A percentile compares a stretch with the other conserved stretches of the same genome.
Evolutionary conservation across 2,113 vertebrate genomes (phyloP).

Genomic region (Nansenia antarctica): DNA sequence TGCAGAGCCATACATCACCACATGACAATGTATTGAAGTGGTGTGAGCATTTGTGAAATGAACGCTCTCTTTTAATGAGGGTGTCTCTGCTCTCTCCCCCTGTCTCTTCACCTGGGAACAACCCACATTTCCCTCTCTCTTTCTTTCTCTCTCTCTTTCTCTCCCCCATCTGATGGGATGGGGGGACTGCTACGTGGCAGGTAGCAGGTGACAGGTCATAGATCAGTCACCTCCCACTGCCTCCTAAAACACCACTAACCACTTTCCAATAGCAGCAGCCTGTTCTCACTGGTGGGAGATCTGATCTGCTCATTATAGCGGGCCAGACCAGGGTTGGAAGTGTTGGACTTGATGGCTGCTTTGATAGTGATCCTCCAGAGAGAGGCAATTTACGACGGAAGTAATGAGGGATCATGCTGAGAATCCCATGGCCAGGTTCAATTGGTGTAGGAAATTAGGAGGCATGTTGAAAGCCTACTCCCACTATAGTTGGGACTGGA

Average conservation of each 20-base stretch:
- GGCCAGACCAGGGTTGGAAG: constrained; percentile 20
- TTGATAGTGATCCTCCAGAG: constrained; percentile 32
- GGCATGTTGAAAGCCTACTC: too few species aligned
- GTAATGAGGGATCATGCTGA: constrained; percentile 48
- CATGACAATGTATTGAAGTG: constrained; percentile 68
- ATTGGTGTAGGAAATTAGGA: constrained; percentile 30
- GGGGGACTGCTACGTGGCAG: neutral
- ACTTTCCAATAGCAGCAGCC: constrained; percentile 9
- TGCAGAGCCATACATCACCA: constrained; percentile 68
- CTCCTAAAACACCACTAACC: constrained; percentile 41
- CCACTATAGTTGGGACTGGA: too few species aligned
- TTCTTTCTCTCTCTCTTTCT: neutral
- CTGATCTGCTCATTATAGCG: constrained; percentile 56
- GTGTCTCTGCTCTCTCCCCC: constrained; percentile 37
- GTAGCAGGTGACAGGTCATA: neutral
- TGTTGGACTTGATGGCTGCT: constrained; percentile 40
- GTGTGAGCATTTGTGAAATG: constrained; percentile 61
- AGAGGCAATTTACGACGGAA: constrained; percentile 34
- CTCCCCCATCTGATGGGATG: constrained; percentile 11
- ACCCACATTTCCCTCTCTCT: constrained; percentile 20
- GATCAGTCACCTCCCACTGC: constrained; percentile 27
- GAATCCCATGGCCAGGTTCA: constrained; percentile 32
- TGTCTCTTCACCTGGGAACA: constrained; percentile 28
- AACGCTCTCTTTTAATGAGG: constrained; percentile 68
- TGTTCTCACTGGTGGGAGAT: constrained; percentile 27